Evolutionary conservation across 2,113 vertebrate species (phyloP), one percentile per base, ranked within the genome.

Genomic region (Pelvicachromis taeniatus): DNA sequence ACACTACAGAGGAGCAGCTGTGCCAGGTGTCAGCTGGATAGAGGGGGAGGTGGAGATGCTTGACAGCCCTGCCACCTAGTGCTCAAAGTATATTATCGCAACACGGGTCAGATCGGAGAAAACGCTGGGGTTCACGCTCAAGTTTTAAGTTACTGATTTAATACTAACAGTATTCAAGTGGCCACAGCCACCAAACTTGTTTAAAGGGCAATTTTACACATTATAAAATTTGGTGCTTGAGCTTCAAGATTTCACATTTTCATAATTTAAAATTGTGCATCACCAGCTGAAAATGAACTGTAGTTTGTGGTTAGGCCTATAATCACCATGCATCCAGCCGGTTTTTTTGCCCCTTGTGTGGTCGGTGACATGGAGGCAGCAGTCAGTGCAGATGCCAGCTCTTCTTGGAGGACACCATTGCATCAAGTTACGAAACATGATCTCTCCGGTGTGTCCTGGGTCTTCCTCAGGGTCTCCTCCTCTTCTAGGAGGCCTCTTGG

Each of bases 11-110:
- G 75, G 12, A 85, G 85, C 92, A 91, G 90, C 91, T 91, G 91
- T 90, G 90, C 33, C 52, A 65, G 81, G 56, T 68, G 78, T 80
- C 83, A 86, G 70, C 65, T 79, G 85, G 84, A 42, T 87, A 63
- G 78, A 21, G 31, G 7, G 13, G 19, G 68, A 79, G 75, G 17
- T 45, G 1, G 35, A 77, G 35, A 31, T 4, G 31, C 54, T 87
- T 23, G 77, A 55, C 90, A 93, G 91, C 85, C 92, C 87, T 95
- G 95, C 92, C 96, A 93, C 73, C 95, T 94, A 93, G 91, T 95
- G 96, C 23, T 82, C 1, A 54, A 63, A 11, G 3, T 17, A 12
- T 9, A 73, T 56, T 6, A 88, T 86, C 58, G 77, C 92, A 94
- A 58, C 26, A 38, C 16, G 0, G 35, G 17, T 16, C 21, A 53